Evolutionary conservation across 2,888 invertebrate species (phyloP), one percentile per base, ranked within the genome.

Genomic region (Globia sparganii): DNA sequence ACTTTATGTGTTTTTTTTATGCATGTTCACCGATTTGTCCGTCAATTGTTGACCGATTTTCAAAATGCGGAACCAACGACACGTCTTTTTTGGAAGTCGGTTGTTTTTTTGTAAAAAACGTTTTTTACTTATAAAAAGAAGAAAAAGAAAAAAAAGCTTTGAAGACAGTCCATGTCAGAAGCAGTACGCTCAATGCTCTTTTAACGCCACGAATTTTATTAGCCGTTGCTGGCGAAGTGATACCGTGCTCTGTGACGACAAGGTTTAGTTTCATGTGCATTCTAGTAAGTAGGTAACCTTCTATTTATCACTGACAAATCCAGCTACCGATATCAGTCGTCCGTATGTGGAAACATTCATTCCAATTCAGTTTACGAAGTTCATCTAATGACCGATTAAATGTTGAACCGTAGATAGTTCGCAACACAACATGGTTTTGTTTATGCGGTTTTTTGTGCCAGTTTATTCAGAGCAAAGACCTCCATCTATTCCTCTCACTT

Each of bases 261-360:
- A 34, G 1, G 18, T 59, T 34, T 59, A 18, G 1, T 28, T 15
- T 67, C 56, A 28, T 67, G 40, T 40, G 37, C 18, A 5, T 21
- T 64, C 56, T 62, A 64, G 62, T 49, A 21, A 49, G 46, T 49
- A 21, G 43, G 46, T 62, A 15, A 77, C 21, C 8, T 40, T 58
- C 67, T 49, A 64, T 83, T 67, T 64, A 9, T 83, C 56, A 68
- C 18, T 56, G 78, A 83, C 79, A 25, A 49, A 64, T 28, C 34
- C 68, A 68, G 34, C 21, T 1, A 21, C 40, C 25, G 31, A 46
- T 46, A 4, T 34, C 46, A 65, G 15, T 79, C 34, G 56, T n/a
- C 56, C 46, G 40, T 66, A 31, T 56, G 40, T 56, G 46, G 37
- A 46, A 34, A 56, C 66, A 83, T 83, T 66, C 1, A 15, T 80